These are phyloP conservation scores for Crenuchus spilurus DNA, from an alignment of 2,797 vertebrate genomes.

Conservation along the genomic window DNA sequence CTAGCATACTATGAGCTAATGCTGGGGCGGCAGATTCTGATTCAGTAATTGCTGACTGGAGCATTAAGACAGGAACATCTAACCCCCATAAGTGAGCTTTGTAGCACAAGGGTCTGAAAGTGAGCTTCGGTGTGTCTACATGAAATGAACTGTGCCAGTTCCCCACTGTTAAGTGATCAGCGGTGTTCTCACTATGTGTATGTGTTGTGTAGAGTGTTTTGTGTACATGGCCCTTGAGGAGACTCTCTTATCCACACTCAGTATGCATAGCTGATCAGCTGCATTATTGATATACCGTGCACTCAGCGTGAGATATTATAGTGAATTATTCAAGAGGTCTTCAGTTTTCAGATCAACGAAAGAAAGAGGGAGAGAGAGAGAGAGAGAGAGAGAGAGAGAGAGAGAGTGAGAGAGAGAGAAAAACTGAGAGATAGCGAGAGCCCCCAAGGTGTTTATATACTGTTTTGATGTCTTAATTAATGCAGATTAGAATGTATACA, in stretches of 20 bases:
- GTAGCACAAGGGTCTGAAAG: not conserved
- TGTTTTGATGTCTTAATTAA: conserved; percentile 10
- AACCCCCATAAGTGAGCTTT: conserved; percentile 1
- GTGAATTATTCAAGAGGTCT: conserved; percentile 15
- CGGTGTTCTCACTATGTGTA: not conserved
- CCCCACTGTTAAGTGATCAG: not conserved
- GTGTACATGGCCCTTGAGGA: conserved; percentile 1
- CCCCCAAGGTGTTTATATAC: not conserved
- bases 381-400: not conserved
- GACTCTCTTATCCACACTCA: conserved; percentile 47
- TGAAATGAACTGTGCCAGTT: not conserved
- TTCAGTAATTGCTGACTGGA: not conserved
- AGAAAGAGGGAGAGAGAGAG: not conserved
- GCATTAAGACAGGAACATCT: not conserved
- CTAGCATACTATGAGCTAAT: not conserved
- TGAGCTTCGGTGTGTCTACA: not conserved
- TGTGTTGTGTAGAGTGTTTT: not conserved
- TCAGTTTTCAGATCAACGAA: conserved; percentile 5
- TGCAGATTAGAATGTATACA: not conserved
- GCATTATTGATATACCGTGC: conserved; percentile 68
- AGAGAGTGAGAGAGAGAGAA: conserved; percentile 3
- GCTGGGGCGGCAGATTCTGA: not conserved
- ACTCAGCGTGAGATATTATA: conserved; percentile 26
- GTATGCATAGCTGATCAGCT: conserved; percentile 63
- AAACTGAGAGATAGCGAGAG: not conserved